Evolutionary conservation across 92 coral and sea anemone genomes (phyloP).

Genomic region (Heteractis magnifica): DNA sequence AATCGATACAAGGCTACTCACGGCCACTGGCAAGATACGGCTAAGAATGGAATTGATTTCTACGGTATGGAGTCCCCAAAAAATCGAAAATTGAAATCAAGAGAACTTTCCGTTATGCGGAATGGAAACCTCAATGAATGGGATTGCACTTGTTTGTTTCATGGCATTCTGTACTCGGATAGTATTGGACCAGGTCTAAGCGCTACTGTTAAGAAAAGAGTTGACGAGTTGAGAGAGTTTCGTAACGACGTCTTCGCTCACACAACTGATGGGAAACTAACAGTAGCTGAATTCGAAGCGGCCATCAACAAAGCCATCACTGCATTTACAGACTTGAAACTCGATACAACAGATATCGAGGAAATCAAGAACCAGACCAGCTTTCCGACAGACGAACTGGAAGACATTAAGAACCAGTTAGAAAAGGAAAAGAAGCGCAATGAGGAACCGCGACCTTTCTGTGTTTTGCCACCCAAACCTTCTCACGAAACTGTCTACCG

Average conservation of each 20-base stretch:
- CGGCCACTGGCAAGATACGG: conserved; percentile 2
- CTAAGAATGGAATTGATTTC: conserved; percentile 2
- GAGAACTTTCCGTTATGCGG: conserved; percentile 7
- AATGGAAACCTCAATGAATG: conserved; percentile 45
- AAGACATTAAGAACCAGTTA: conserved; percentile 6
- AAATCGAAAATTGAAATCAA: not conserved
- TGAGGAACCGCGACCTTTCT: conserved; percentile 2
- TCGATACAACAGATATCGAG: conserved; percentile 5
- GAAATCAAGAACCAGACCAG: conserved; percentile 32
- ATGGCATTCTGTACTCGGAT: conserved; percentile 48
- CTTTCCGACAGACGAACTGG: conserved; percentile 36
- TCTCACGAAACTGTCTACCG: not conserved
- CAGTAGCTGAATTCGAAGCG: conserved; percentile 7
- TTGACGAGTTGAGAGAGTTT: not conserved
- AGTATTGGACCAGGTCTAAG: not conserved
- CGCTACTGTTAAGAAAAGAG: not conserved
- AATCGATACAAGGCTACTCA: not conserved
- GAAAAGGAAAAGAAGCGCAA: conserved; percentile 14
- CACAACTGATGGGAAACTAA: conserved; percentile 12
- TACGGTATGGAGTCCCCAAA: not conserved
- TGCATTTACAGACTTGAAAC: conserved; percentile 1
- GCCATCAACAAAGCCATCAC: conserved; percentile 14
- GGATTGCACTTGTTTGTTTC: conserved; percentile 55
- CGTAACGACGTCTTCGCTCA: conserved; percentile 18
- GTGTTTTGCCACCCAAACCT: conserved; percentile 17